Conservation (phyloP, 2,888 invertebrate species). For the Eremobia ochroleuca region DNA sequence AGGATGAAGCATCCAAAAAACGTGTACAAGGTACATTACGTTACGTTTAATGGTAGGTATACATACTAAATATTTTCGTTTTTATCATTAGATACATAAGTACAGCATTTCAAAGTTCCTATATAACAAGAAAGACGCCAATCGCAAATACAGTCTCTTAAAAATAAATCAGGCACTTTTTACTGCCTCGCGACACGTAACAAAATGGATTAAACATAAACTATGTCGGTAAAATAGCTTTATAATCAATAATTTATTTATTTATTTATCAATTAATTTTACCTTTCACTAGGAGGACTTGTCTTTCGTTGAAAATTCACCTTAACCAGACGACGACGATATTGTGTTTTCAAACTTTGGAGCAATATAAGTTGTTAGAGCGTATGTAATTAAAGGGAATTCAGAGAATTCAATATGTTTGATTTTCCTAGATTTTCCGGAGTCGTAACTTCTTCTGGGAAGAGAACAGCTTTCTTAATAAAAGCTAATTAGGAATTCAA, state of each 20-base stretch:
- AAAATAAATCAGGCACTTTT: slow-evolving; percentile 60
- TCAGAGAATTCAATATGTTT: not conserved
- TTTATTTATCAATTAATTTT: too few relatives aligned
- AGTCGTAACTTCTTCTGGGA: not conserved
- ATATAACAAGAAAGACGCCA: slow-evolving; percentile 38
- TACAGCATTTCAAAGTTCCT: slow-evolving; percentile 5
- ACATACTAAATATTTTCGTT: not conserved
- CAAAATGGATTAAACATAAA: slow-evolving; percentile 41
- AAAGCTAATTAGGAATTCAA: not conserved
- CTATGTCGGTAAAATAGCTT: slow-evolving; percentile 9
- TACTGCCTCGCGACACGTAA: slow-evolving; percentile 50
- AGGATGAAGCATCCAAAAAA: slow-evolving; percentile 30
- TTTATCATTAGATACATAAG: slow-evolving; percentile 4
- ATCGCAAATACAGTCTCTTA: slow-evolving; percentile 49
- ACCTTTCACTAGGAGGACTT: not conserved
- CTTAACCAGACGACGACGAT: not conserved
- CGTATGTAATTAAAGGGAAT: not conserved
- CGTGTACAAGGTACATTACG: slow-evolving; percentile 12
- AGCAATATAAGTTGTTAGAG: too few relatives aligned
- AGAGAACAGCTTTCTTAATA: not conserved
- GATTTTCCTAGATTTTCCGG: not conserved
- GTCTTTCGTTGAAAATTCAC: not conserved
- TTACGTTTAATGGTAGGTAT: not conserved
- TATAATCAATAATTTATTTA: too few relatives aligned
- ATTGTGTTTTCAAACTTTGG: too few relatives aligned